These are phyloP conservation scores for Hycleus phaleratus DNA, from an alignment of 1,140 invertebrate species.

Conservation along the genomic window DNA sequence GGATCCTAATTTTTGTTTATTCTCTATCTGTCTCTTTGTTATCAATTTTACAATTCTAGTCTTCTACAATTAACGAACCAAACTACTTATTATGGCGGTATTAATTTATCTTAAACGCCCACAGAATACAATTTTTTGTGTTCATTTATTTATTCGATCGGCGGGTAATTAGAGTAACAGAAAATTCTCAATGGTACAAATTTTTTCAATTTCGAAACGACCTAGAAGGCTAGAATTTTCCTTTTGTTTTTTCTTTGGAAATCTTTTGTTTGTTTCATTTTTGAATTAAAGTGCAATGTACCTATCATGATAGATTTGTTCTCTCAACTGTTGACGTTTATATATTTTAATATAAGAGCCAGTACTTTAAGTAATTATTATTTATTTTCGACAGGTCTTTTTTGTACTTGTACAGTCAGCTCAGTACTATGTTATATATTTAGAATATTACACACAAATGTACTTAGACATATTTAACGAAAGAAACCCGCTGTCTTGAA, in stretches of 20 bases:
- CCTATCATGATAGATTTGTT: slow-evolving; percentile 27
- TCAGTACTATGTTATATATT: slow-evolving; percentile 21
- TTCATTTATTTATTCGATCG: no score
- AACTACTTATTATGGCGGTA: no score
- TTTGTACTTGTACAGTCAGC: slow-evolving; percentile 24
- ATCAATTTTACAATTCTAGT: slow-evolving; percentile 7
- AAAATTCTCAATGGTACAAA: slow-evolving; percentile 12
- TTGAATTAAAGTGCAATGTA: slow-evolving; percentile 36
- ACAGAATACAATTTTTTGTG: no score
- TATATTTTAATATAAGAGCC: slow-evolving; percentile 42
- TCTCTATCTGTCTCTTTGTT: slow-evolving; percentile 1
- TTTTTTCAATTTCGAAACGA: slow-evolving; percentile 2
- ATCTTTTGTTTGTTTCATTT: slow-evolving; percentile 6
- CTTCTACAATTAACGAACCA: not conserved
- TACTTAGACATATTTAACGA: not conserved
- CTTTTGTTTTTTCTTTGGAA: not conserved
- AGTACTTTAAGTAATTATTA: slow-evolving; percentile 41
- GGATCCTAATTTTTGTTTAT: not conserved
- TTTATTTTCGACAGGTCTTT: slow-evolving; percentile 32
- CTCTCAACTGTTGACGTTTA: slow-evolving; percentile 40
- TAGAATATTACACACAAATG: slow-evolving; percentile 8
- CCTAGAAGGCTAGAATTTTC: slow-evolving; percentile 15
- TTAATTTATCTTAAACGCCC: no score
- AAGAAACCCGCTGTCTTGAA: not conserved
- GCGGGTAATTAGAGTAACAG: no score